These are phyloP conservation scores for Drosophila orosa DNA, from an alignment of 1,140 invertebrate species.

Conservation along the genomic window DNA sequence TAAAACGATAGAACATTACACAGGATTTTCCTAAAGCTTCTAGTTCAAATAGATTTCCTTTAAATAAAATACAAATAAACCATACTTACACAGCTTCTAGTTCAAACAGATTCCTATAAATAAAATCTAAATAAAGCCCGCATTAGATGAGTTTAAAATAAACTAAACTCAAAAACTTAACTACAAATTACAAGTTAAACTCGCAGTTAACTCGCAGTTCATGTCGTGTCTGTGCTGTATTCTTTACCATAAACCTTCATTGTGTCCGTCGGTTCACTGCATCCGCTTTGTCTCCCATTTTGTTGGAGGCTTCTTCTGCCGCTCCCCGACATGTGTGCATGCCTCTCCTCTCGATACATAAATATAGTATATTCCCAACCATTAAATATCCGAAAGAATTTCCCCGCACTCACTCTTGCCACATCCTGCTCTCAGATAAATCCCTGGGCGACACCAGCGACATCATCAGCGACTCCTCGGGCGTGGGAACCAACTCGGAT, in stretches of 20 bases:
- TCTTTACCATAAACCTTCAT: not conserved
- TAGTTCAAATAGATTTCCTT: not conserved
- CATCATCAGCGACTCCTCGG: constrained; percentile 95
- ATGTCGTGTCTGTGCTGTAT: not conserved
- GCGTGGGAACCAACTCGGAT: constrained; percentile 94
- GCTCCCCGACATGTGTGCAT: constrained; percentile 13
- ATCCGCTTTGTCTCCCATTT: constrained; percentile 16
- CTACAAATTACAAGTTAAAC: not conserved
- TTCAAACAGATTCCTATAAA: not conserved
- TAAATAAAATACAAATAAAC: not conserved
- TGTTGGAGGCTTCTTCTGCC: constrained; percentile 9
- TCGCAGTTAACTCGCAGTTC: constrained; percentile 1
- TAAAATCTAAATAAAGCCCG: not conserved
- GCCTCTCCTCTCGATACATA: constrained; percentile 6
- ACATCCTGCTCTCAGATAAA: constrained; percentile 88
- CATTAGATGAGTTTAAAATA: not conserved
- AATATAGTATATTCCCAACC: not conserved
- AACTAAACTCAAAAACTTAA: not conserved
- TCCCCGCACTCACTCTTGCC: constrained; percentile 9
- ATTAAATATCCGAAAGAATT: not conserved
- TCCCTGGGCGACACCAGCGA: constrained; percentile 94
- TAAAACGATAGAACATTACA: not conserved
- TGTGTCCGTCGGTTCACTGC: constrained; percentile 8
- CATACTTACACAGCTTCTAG: not conserved
- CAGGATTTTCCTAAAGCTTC: too few relatives aligned